phyloP scores from a whole-genome alignment of 2,888 invertebrate genomes.

The Apotomis betuletana region DNA sequence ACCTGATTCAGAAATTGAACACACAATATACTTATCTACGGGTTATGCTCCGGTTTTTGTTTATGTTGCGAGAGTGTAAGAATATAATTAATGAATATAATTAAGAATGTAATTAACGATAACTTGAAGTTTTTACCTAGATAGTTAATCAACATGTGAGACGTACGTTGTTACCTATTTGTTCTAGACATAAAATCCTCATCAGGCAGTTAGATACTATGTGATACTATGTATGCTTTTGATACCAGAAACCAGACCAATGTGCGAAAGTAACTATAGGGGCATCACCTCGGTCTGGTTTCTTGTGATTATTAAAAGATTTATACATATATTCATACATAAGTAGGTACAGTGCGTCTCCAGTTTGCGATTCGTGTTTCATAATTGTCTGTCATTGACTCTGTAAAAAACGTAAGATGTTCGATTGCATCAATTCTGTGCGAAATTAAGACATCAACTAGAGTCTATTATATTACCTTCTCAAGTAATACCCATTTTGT shows the following conservation, averaged over 20 bases:
- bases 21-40: no score
- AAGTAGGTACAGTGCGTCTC: no score
- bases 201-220: not conserved
- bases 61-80: no score
- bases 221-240: not conserved
- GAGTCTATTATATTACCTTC: not conserved
- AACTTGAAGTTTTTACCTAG: not conserved
- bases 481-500: not conserved
- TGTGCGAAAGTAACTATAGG: not conserved
- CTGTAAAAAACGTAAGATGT: no score
- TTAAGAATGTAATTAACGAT: not conserved
- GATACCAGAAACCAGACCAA: not conserved
- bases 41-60: no score
- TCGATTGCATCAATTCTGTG: not conserved
- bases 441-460: not conserved
- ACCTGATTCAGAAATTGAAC: no score
- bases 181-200: conserved; percentile 5
- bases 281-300: no score
- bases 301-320: no score
- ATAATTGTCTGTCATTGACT: no score
- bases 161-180: not conserved
- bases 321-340: no score
- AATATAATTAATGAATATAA: no score
- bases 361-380: no score
- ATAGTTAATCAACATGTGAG: not conserved